phyloP scores from a whole-genome alignment of 2,113 vertebrate species.

The Nothocercus julius region DNA sequence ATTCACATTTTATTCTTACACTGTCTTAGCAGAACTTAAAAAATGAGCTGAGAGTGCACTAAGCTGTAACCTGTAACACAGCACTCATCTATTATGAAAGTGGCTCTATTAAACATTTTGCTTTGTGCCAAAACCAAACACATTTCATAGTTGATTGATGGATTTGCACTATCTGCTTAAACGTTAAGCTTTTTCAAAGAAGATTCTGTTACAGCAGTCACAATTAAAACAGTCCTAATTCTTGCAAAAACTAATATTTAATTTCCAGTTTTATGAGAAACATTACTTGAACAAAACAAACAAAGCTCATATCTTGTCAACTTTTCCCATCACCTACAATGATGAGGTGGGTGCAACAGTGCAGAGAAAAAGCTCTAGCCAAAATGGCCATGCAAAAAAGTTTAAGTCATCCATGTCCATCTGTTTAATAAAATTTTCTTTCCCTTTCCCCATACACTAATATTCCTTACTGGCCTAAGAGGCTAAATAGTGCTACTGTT shows the following conservation, averaged over 20 bases:
- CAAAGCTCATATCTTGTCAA: not conserved
- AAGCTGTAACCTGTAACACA: conserved; percentile 53
- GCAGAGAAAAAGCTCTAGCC: not conserved
- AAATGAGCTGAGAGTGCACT: not conserved
- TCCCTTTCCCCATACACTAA: not conserved
- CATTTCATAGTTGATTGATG: not conserved
- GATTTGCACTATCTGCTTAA: not conserved
- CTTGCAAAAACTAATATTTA: conserved; percentile 12
- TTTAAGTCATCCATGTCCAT: not conserved
- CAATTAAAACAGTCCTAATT: not conserved
- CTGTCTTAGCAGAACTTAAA: not conserved
- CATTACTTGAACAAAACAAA: not conserved
- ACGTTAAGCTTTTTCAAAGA: conserved; percentile 18
- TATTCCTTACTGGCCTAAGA: not conserved
- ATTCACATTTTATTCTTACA: not conserved
- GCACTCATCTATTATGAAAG: conserved; percentile 39
- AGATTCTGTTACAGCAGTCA: not conserved
- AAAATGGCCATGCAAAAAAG: not conserved
- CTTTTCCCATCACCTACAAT: not conserved
- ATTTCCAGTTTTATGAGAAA: not conserved
- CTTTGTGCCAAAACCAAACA: conserved; percentile 40
- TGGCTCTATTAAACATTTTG: conserved; percentile 13
- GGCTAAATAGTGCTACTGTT: not conserved
- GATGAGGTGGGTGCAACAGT: not conserved
- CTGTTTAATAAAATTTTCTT: not conserved